Evolutionary conservation across 2,113 vertebrate species (phyloP).

Genomic region (Raja brachyura): DNA sequence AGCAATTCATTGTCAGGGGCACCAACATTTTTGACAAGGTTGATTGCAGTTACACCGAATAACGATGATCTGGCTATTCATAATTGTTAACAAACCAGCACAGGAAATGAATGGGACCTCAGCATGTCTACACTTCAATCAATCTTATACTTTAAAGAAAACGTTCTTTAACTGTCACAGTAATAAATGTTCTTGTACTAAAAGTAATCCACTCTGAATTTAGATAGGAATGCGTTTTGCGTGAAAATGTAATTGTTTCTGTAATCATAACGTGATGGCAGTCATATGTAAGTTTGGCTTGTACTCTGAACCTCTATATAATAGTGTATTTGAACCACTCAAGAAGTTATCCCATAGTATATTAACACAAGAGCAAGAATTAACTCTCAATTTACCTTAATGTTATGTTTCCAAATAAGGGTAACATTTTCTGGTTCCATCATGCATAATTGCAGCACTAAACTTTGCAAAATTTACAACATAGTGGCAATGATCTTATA

Average conservation of each 20-base stretch:
- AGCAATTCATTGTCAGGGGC: background rate
- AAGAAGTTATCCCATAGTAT: background rate
- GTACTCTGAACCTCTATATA: background rate
- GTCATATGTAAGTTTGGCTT: background rate
- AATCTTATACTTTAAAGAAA: constrained; percentile 12
- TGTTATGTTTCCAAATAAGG: background rate
- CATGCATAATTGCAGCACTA: background rate
- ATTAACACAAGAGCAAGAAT: background rate
- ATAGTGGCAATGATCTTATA: background rate
- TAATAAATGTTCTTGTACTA: background rate
- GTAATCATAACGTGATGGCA: background rate
- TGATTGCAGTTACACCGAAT: background rate
- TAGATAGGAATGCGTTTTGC: background rate
- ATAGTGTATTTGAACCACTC: background rate
- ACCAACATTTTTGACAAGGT: background rate
- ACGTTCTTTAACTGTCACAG: background rate
- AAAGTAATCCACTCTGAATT: background rate
- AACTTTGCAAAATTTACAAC: background rate
- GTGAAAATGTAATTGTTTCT: background rate
- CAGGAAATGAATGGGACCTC: background rate
- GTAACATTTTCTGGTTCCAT: background rate
- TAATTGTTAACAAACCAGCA: background rate
- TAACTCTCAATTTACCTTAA: background rate
- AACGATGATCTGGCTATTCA: background rate
- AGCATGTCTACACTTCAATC: background rate